Evolutionary conservation across 2,888 invertebrate species (phyloP), one percentile per base, ranked within the genome.

Genomic region (Morpho helenor): DNA sequence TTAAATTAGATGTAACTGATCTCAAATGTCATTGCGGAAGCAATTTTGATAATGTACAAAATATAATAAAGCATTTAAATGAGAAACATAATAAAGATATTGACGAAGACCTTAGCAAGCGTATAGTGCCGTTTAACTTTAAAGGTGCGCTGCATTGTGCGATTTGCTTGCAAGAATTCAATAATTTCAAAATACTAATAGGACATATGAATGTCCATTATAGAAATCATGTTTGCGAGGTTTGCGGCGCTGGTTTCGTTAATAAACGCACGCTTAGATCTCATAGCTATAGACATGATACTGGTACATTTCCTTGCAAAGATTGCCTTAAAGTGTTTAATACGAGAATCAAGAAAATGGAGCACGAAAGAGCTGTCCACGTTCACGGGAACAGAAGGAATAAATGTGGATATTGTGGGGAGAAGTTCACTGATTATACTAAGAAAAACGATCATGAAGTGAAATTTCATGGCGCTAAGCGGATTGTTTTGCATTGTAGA

Each of bases 161-260:
- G 2, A 49, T 73, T 0, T 84, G 83, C 52, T 46, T 46, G 7
- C 57, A 56, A 5, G 56, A 48, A 4, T 67, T 64, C 31, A 61
- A 62, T 48, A 56, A 65, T 43, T 66, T 68, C 46, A 67, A 66
- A 56, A 49, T 60, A 10, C 57, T 84, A 2, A 74, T 75, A n/a
- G 77, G 78, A 44, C 84, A 84, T 41, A 85, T 86, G 86, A 81
- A 80, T 45, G 65, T 67, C 0, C 86, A 86, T 58, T 86, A 69
- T 39, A 72, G 74, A 41, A 87, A 92, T 73, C 87, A 87, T 62
- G 80, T 87, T 8, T 92, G 92, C 62, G 85, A 89, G 31, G 74
- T 86, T 0, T 92, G 92, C 61, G 80, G 83, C 2, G 82, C 85
- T n/a, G 89, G 90, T 0, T 80, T 78, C 56, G 84, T 90, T 0